A percentile compares a stretch with the other conserved stretches of the same genome.
phyloP scores from a whole-genome alignment of 1,140 invertebrate genomes.

The Orius laevigatus region DNA sequence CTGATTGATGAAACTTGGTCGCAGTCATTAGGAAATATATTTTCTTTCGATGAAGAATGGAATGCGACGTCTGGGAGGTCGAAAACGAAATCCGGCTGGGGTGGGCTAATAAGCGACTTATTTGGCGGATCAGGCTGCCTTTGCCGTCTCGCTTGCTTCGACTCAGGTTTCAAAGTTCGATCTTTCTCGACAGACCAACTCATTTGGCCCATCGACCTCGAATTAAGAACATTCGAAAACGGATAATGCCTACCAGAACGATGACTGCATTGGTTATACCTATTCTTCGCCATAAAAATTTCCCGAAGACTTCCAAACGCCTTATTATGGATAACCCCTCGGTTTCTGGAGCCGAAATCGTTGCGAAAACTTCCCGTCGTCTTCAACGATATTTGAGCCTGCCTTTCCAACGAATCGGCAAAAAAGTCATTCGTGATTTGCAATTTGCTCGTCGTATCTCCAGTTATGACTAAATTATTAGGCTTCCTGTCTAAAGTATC shows the following conservation, averaged over 20 bases:
- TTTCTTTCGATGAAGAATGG: too few species aligned
- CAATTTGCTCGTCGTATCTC: slow-evolving; percentile 26
- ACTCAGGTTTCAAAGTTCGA: slow-evolving; percentile 18
- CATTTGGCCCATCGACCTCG: slow-evolving; percentile 19
- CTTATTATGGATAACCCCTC: slow-evolving; percentile 24
- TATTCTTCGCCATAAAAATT: slow-evolving; percentile 42
- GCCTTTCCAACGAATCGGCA: slow-evolving; percentile 38
- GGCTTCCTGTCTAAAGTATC: slow-evolving; percentile 71
- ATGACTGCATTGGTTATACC: slow-evolving; percentile 17
- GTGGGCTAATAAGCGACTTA: slow-evolving; percentile 1
- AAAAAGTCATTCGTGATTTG: slow-evolving; percentile 20
- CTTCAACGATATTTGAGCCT: slow-evolving; percentile 35
- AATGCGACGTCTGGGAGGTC: too few species aligned
- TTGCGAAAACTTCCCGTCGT: slow-evolving; percentile 45
- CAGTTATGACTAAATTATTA: slow-evolving; percentile 35
- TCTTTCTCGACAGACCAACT: slow-evolving; percentile 16
- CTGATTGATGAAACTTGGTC: slow-evolving; percentile 24
- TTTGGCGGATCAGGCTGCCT: slow-evolving; percentile 24
- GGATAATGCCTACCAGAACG: slow-evolving; percentile 17
- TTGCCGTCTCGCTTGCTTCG: slow-evolving; percentile 36
- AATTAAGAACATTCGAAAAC: slow-evolving; percentile 15
- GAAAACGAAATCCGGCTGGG: background rate
- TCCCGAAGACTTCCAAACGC: slow-evolving; percentile 49
- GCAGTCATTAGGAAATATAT: slow-evolving; percentile 13
- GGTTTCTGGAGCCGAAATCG: slow-evolving; percentile 21